Conservation (phyloP, 2,797 vertebrate genomes). For the Tadarida brasiliensis region DNA sequence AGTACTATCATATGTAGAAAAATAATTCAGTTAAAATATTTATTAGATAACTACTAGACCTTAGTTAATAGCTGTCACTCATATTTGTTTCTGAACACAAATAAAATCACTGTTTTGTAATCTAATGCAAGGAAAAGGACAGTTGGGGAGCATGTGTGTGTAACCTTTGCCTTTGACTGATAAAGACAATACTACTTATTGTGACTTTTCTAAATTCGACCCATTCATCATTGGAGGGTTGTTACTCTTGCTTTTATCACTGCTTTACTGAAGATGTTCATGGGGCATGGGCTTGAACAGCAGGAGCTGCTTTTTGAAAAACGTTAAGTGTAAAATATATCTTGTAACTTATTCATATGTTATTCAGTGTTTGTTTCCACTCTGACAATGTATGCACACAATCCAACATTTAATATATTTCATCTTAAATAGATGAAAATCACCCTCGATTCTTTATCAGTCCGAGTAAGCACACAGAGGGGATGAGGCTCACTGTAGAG, state of each 20-base stretch:
- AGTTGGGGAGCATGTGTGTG: neutral
- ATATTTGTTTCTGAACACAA: conserved; percentile 75
- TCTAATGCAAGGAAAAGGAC: neutral
- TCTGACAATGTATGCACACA: neutral
- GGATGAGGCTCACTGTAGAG: neutral
- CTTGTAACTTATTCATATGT: conserved; percentile 74
- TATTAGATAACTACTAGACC: conserved; percentile 49
- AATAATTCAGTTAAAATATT: conserved; percentile 56
- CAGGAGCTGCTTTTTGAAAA: conserved; percentile 87
- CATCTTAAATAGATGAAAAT: neutral
- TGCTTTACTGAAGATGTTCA: conserved; percentile 85
- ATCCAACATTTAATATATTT: neutral
- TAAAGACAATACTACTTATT: conserved; percentile 72
- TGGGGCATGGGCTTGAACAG: conserved; percentile 86
- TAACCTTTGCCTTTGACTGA: conserved; percentile 66
- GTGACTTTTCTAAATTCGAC: conserved; percentile 80
- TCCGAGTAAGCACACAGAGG: neutral
- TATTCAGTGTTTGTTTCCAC: conserved; percentile 73
- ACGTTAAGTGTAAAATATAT: conserved; percentile 82
- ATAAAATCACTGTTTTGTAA: conserved; percentile 63
- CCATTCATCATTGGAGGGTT: conserved; percentile 87
- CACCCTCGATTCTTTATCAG: neutral
- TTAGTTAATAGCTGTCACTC: conserved; percentile 56
- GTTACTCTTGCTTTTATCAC: conserved; percentile 84
- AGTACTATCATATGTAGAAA: conserved; percentile 1